Conservation (phyloP, 2,888 invertebrate genomes). For the Hylaea fasciaria region DNA sequence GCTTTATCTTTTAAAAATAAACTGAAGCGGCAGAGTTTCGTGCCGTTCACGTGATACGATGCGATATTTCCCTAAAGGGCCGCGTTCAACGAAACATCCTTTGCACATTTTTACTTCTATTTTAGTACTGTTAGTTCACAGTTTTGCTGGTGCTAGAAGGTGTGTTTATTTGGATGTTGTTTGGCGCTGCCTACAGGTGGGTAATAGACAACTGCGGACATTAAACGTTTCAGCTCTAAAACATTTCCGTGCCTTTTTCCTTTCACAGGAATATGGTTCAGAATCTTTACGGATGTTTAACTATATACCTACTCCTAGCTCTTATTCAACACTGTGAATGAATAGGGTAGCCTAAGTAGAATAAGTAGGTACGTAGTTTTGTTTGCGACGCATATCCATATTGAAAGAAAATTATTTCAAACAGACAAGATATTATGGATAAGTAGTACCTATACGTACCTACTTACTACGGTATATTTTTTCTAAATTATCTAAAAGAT, state of each 20-base stretch:
- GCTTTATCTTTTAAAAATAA: conserved; percentile 54
- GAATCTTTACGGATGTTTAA: neutral
- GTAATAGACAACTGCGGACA: conserved; percentile 29
- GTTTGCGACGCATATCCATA: too few relatives aligned
- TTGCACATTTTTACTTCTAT: conserved; percentile 43
- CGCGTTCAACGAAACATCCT: conserved; percentile 41
- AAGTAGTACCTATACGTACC: too few relatives aligned
- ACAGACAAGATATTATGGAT: too few relatives aligned
- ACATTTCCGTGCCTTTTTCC: conserved; percentile 22
- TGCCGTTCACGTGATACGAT: conserved; percentile 46
- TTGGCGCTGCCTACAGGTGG: conserved; percentile 30
- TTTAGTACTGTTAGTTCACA: conserved; percentile 37
- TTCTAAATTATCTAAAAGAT: too few relatives aligned
- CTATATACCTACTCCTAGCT: too few relatives aligned
- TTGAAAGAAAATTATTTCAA: too few relatives aligned
- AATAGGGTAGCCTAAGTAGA: too few relatives aligned
- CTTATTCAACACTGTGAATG: too few relatives aligned
- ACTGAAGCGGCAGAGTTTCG: conserved; percentile 47
- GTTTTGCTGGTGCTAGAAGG: conserved; percentile 19
- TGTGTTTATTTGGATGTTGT: conserved; percentile 25
- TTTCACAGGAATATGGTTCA: conserved; percentile 8
- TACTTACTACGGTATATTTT: too few relatives aligned
- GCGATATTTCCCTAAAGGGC: conserved; percentile 52
- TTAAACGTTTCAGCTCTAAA: conserved; percentile 28
- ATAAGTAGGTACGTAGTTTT: too few relatives aligned